Conservation (phyloP, 2,797 vertebrate species). For the Xerus rutilus region DNA sequence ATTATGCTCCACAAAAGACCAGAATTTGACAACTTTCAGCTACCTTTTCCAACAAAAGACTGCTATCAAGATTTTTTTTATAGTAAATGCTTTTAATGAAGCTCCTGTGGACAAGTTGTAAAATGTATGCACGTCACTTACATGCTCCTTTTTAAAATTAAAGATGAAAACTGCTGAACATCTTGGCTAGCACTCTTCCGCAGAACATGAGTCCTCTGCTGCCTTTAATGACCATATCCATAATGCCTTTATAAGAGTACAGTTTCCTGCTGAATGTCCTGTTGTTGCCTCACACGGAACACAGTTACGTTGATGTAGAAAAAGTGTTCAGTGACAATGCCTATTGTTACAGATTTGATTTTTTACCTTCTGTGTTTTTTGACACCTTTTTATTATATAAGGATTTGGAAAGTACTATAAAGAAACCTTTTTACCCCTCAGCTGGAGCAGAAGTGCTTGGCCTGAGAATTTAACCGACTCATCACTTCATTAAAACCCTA, state of each 20-base stretch:
- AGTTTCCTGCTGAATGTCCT: constrained; percentile 33
- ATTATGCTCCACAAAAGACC: constrained; percentile 63
- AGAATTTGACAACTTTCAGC: constrained; percentile 79
- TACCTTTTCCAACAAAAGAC: constrained; percentile 74
- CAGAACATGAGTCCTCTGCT: neutral
- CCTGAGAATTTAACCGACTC: neutral
- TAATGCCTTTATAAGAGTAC: neutral
- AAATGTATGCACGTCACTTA: constrained; percentile 44
- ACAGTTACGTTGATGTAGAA: constrained; percentile 37
- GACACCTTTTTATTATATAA: constrained; percentile 26
- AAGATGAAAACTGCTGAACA: constrained; percentile 60
- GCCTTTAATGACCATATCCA: constrained; percentile 40
- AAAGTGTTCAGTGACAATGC: constrained; percentile 49
- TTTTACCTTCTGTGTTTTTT: neutral
- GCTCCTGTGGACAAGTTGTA: constrained; percentile 74
- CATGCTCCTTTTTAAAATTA: constrained; percentile 70
- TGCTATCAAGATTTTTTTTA: constrained; percentile 74
- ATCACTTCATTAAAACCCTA: neutral
- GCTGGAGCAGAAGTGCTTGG: neutral
- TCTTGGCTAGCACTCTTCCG: neutral
- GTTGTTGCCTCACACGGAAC: neutral
- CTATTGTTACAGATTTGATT: constrained; percentile 57
- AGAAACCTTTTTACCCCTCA: constrained; percentile 7
- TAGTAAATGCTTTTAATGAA: constrained; percentile 78
- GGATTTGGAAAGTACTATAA: neutral